Evolutionary conservation across 2,113 vertebrate species (phyloP).

Genomic region (Butorides virescens): DNA sequence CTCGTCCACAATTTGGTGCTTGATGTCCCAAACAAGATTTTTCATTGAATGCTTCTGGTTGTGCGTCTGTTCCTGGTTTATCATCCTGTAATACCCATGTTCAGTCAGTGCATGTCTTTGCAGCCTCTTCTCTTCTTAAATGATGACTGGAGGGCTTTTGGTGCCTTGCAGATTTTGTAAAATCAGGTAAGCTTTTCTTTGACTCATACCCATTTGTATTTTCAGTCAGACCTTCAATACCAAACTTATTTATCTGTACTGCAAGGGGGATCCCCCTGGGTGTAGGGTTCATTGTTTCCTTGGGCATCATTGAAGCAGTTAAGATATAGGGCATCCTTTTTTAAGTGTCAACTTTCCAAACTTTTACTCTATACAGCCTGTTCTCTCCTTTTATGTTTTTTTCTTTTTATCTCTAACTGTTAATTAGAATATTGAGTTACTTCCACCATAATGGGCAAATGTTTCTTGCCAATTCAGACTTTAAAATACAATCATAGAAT

Average conservation of each 20-base stretch:
- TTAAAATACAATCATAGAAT: not conserved
- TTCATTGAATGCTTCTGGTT: not conserved
- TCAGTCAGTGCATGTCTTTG: not conserved
- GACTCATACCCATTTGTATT: accelerated
- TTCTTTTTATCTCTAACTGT: not conserved
- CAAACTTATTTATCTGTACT: not conserved
- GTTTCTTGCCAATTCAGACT: not conserved
- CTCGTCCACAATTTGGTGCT: not conserved
- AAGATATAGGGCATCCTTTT: not conserved
- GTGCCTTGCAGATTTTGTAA: not conserved
- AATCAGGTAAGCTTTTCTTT: not conserved
- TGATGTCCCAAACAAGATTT: not conserved
- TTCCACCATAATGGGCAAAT: not conserved
- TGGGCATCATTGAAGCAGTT: not conserved
- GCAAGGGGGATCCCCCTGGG: too few relatives aligned
- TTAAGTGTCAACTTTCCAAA: not conserved
- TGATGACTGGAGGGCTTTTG: not conserved
- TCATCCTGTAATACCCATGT: not conserved
- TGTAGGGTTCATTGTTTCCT: not conserved
- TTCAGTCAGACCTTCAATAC: not conserved
- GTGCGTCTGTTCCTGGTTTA: not conserved
- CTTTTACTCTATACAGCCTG: not conserved
- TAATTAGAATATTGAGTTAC: not conserved
- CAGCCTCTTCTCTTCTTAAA: not conserved
- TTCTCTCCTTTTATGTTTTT: not conserved